Percentiles rank a stretch among this genome's conserved stretches.
phyloP scores from a whole-genome alignment of 2,888 invertebrate genomes.

The Halictus quadricinctus region DNA sequence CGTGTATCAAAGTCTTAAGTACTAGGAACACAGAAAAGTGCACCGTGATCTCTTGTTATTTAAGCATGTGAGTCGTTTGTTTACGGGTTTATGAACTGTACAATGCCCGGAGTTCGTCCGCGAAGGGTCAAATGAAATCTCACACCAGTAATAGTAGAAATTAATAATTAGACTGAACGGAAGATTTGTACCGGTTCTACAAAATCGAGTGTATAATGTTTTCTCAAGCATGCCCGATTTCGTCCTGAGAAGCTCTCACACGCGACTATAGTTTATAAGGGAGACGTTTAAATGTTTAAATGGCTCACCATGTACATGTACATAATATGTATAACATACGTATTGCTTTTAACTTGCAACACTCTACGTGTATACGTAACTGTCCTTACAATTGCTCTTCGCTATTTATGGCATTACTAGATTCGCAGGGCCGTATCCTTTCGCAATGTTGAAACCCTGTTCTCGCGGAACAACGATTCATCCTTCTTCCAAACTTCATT shows the following conservation, averaged over 20 bases:
- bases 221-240: not conserved
- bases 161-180: not conserved
- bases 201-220: not conserved
- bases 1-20: not conserved
- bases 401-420: conserved; percentile 24
- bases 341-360: conserved; percentile 47
- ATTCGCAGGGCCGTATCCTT: not conserved
- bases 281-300: not conserved
- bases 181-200: not conserved
- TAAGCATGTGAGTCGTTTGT: not conserved
- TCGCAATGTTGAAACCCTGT: not conserved
- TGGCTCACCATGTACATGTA: not conserved
- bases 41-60: not conserved
- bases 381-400: conserved; percentile 21
- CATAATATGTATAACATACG: conserved; percentile 13
- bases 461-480: not conserved
- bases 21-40: not conserved
- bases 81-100: not conserved
- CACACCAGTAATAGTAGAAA: not conserved
- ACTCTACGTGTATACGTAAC: conserved; percentile 9
- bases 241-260: not conserved
- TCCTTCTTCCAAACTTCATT: not conserved
- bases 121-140: not conserved
- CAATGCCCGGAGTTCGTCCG: no score
- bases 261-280: not conserved